phyloP scores from a whole-genome alignment of 1,140 invertebrate genomes.

The Microplitis mediator region DNA sequence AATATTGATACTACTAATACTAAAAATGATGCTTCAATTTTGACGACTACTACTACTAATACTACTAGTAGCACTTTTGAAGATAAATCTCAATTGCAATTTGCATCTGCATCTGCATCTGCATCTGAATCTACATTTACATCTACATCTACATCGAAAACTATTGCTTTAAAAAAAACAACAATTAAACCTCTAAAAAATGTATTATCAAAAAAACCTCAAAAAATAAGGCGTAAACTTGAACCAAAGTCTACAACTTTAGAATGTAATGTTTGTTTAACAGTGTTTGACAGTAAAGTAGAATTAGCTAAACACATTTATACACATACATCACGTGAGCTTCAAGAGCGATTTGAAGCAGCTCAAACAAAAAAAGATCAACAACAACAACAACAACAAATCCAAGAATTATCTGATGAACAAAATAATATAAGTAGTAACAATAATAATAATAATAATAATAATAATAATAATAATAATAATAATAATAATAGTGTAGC shows the following conservation, averaged over 20 bases:
- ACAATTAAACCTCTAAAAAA: background rate
- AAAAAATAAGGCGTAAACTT: background rate
- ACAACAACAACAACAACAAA: background rate
- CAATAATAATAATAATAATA: too few species aligned
- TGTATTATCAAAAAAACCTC: background rate
- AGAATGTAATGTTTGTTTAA: conserved; percentile 43
- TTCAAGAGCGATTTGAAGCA: conserved; percentile 41
- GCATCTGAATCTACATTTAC: too few species aligned
- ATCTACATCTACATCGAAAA: background rate
- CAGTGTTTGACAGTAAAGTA: conserved; percentile 38
- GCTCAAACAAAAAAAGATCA: conserved; percentile 19
- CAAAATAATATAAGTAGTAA: too few species aligned
- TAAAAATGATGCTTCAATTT: too few species aligned
- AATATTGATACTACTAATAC: too few species aligned
- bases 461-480: too few species aligned
- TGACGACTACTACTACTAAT: too few species aligned
- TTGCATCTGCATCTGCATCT: background rate
- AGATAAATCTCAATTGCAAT: too few species aligned
- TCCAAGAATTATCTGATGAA: too few species aligned
- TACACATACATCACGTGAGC: conserved; percentile 47
- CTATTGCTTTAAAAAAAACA: background rate
- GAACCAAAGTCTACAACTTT: background rate
- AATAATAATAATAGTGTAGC: too few species aligned
- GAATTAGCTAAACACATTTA: conserved; percentile 49
- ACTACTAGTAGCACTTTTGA: too few species aligned